Base-by-base conservation (phyloP, 1,140 invertebrate species). In the Ips nitidus region DNA sequence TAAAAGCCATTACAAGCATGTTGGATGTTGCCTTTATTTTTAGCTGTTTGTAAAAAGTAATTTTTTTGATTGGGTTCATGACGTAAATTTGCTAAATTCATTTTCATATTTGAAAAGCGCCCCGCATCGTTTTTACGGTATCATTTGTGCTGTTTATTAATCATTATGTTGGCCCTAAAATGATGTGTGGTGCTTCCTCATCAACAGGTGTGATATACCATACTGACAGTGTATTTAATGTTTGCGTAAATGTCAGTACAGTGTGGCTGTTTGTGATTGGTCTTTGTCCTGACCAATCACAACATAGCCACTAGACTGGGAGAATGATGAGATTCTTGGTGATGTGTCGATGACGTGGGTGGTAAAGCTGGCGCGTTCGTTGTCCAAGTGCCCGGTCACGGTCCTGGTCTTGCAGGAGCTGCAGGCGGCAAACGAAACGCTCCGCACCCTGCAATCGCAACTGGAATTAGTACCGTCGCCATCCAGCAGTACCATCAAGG, bases 351-450 rank as follows among this genome's bases (percentile, higher is more conserved):
- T 71, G 64, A 70, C 65, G 69, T 71, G 73, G 69, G 74, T 76
- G 75, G 75, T 76, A 75, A 75, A 75, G 75, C 73, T 59, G 69
- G 37, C 57, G 53, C 7, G 53, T 39, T 37, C 22, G 53, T 56
- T 39, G 5, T n/a, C 53, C n/a, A 56, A 52, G 71, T 50, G 50
- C 56, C 61, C 71, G 69, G 52, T 69, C 73, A 73, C 64, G 73
- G 73, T 69, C 69, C 69, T 70, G 72, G 64, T 64, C 82, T 81
- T 82, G 84, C 86, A 91, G 89, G 89, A 91, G 86, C 86, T 91
- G 85, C 90, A 90, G 86, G 87, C 88, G 72, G 89, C 89, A 83
- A 90, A 90, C 84, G 89, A 91, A 85, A 90, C 87, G 73, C 85
- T 91, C 83, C 89, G 88, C 85, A 86, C 87, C 77, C 88, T 91